phyloP scores from a whole-genome alignment of 2,113 vertebrate species.

The Oryzias javanicus region DNA sequence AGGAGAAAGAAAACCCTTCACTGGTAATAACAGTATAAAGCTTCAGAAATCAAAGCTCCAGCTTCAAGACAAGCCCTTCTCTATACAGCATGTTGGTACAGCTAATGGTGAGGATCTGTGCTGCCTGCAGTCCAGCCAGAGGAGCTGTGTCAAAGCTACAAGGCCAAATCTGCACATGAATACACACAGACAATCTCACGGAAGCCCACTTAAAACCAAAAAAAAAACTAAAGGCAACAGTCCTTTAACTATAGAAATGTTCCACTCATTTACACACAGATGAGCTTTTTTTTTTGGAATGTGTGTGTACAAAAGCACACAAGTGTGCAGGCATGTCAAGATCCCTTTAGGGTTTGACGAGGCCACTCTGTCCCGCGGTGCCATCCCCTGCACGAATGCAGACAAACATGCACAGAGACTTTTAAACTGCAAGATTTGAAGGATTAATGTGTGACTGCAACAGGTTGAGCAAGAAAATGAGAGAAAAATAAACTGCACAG shows the following conservation, averaged over 20 bases:
- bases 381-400: neutral
- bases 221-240: constrained; percentile 43
- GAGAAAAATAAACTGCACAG: neutral
- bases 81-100: constrained; percentile 20
- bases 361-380: constrained; percentile 5
- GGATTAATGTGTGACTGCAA: neutral
- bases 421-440: neutral
- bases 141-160: constrained; percentile 39
- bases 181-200: constrained; percentile 21
- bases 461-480: neutral
- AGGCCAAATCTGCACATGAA: constrained; percentile 29
- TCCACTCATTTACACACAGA: constrained; percentile 18
- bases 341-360: constrained; percentile 31
- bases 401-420: neutral
- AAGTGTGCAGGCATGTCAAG: neutral
- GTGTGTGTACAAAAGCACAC: neutral
- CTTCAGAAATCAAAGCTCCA: constrained; percentile 10
- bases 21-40: neutral
- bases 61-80: constrained; percentile 5
- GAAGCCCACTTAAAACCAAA: constrained; percentile 27
- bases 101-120: constrained; percentile 29
- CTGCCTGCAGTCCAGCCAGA: constrained; percentile 35
- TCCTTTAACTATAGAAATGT: constrained; percentile 16
- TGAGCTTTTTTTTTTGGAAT: too few species aligned
- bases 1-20: neutral